A percentile compares a stretch with the other conserved stretches of the same genome.
phyloP scores from a whole-genome alignment of 1,140 invertebrate species.

The Drosophila lini region DNA sequence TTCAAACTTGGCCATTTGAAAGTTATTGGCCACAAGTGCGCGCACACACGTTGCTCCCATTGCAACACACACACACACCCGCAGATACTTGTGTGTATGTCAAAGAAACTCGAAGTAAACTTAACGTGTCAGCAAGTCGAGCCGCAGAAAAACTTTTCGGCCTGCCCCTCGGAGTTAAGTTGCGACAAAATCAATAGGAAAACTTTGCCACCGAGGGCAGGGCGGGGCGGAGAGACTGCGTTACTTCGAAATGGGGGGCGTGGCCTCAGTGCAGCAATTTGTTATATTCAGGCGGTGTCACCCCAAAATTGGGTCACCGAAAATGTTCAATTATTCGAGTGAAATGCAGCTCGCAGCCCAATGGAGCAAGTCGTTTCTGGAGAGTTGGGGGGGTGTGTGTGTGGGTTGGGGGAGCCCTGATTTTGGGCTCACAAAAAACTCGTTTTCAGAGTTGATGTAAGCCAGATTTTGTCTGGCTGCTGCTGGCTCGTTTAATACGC shows the following conservation, averaged over 20 bases:
- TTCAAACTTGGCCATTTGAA: slow-evolving; percentile 78
- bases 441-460: slow-evolving; percentile 63
- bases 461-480: slow-evolving; percentile 46
- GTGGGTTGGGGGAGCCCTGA: slow-evolving; percentile 34
- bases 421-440: slow-evolving; percentile 66
- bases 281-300: slow-evolving; percentile 54
- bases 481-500: slow-evolving; percentile 33
- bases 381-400: not conserved
- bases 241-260: slow-evolving; percentile 39
- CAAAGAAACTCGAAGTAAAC: slow-evolving; percentile 46
- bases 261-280: slow-evolving; percentile 61
- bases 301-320: slow-evolving; percentile 73
- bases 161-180: slow-evolving; percentile 33
- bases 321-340: slow-evolving; percentile 73
- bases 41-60: slow-evolving; percentile 22
- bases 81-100: not conserved
- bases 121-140: slow-evolving; percentile 56
- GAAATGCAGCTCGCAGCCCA: slow-evolving; percentile 54
- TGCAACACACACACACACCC: slow-evolving; percentile 18
- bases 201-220: slow-evolving; percentile 38
- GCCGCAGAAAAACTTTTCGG: slow-evolving; percentile 40
- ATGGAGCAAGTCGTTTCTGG: slow-evolving; percentile 14
- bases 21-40: slow-evolving; percentile 71
- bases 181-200: slow-evolving; percentile 76
- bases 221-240: slow-evolving; percentile 10